Percentiles rank a stretch among this genome's conserved stretches.
Conservation (phyloP, 2,888 invertebrate genomes). For the Eumacrocentrus americanus region DNA sequence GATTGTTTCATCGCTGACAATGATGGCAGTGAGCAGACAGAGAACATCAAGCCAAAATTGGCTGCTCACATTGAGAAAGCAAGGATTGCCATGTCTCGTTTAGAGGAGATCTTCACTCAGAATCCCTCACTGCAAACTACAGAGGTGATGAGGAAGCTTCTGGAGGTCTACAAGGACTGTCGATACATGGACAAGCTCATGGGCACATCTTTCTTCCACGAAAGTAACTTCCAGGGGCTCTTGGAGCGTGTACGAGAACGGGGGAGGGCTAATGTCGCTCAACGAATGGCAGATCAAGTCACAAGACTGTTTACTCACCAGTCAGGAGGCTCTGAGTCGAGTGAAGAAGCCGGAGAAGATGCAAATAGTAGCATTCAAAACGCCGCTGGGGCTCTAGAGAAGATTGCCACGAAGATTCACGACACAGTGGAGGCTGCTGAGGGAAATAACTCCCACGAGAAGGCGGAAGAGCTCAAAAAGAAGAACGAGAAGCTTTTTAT, state of each 20-base stretch:
- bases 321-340: conserved; percentile 45
- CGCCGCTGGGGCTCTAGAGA: conserved; percentile 37
- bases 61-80: conserved; percentile 80
- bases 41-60: conserved; percentile 65
- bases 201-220: conserved; percentile 85
- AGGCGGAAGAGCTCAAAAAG: conserved; percentile 33
- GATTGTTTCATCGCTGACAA: conserved; percentile 66
- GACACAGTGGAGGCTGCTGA: conserved; percentile 37
- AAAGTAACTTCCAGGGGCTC: conserved; percentile 78
- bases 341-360: conserved; percentile 37
- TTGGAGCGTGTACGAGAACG: conserved; percentile 78
- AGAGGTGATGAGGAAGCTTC: conserved; percentile 78
- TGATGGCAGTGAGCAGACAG: conserved; percentile 57
- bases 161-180: conserved; percentile 85
- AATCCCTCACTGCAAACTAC: conserved; percentile 78
- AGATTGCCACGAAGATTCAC: conserved; percentile 37
- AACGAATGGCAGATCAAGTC: conserved; percentile 78
- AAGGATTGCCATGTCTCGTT: conserved; percentile 74
- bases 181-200: conserved; percentile 84
- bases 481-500: conserved; percentile 44
- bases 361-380: conserved; percentile 39
- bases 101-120: conserved; percentile 81
- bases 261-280: conserved; percentile 71
- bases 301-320: conserved; percentile 57
- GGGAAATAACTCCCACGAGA: conserved; percentile 32